A percentile compares a stretch with the other conserved stretches of the same genome.
These are phyloP conservation scores for Calephelis virginiensis DNA, from an alignment of 1,140 invertebrate species.

Conservation along the genomic window DNA sequence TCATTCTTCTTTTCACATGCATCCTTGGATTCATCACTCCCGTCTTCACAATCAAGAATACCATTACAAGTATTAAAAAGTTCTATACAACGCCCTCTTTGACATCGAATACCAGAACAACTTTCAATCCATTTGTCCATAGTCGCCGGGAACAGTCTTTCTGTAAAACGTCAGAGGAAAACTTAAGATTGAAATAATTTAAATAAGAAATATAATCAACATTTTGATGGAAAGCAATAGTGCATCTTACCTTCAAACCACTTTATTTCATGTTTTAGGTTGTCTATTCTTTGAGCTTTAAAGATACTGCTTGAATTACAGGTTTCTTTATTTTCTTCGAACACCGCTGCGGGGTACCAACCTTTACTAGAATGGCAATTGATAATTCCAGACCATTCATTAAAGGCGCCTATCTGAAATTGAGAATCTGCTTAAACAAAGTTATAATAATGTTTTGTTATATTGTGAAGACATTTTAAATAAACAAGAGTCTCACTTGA, in stretches of 20 bases:
- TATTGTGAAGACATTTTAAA: slow-evolving; percentile 16
- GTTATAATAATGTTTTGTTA: slow-evolving; percentile 1
- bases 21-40: slow-evolving; percentile 80
- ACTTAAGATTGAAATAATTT: not conserved
- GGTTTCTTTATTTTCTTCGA: slow-evolving; percentile 70
- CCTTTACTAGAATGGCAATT: slow-evolving; percentile 79
- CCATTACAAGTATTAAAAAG: slow-evolving; percentile 84
- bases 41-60: slow-evolving; percentile 84
- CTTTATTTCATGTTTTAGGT: slow-evolving; percentile 70
- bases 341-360: slow-evolving; percentile 82
- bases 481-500: slow-evolving; percentile 46
- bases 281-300: slow-evolving; percentile 74
- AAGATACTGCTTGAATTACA: slow-evolving; percentile 74
- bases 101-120: slow-evolving; percentile 83
- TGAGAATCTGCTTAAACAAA: slow-evolving; percentile 9
- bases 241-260: slow-evolving; percentile 59
- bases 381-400: slow-evolving; percentile 80
- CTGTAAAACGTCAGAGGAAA: slow-evolving; percentile 20
- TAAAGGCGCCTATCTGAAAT: slow-evolving; percentile 23
- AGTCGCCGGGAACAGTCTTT: slow-evolving; percentile 24
- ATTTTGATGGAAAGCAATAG: not conserved
- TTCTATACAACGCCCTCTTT: slow-evolving; percentile 84
- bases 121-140: slow-evolving; percentile 31
- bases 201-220: not conserved
- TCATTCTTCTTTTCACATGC: slow-evolving; percentile 70